phyloP scores from a whole-genome alignment of 37 sponge, comb jelly and placozoan genomes.

The Eunapius fragilis region DNA sequence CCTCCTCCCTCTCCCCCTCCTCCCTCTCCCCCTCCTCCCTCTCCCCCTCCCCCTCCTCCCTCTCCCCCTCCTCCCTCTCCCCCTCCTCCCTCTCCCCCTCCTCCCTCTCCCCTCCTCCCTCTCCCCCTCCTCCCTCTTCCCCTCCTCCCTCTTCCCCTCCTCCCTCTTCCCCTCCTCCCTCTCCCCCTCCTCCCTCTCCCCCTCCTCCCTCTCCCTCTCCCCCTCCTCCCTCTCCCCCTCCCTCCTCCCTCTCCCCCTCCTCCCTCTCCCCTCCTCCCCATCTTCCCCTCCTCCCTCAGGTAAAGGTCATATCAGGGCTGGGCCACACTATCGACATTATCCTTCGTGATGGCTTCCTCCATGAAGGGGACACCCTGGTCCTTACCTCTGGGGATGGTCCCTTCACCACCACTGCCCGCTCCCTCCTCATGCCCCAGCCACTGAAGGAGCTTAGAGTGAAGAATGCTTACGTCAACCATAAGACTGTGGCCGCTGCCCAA shows the following conservation, averaged over 20 bases:
- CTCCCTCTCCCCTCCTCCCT: too few species aligned
- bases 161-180: too few species aligned
- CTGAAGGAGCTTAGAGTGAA: conserved; percentile 94
- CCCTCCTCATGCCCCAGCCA: conserved; percentile 95
- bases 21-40: too few species aligned
- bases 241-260: background rate
- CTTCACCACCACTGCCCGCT: conserved; percentile 60
- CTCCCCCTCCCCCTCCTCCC: too few species aligned
- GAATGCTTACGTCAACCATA: conserved; percentile 90
- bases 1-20: too few species aligned
- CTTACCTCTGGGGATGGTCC: conserved; percentile 92
- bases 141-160: too few species aligned
- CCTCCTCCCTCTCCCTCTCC: too few species aligned
- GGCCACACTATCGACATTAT: conserved; percentile 97
- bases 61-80: too few species aligned
- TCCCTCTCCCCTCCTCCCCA: background rate
- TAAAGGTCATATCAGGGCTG: conserved; percentile 94
- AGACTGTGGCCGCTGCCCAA: conserved; percentile 73
- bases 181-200: too few species aligned
- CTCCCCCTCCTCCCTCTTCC: too few species aligned
- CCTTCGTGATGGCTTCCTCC: conserved; percentile 88
- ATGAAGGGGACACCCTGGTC: conserved; percentile 95
- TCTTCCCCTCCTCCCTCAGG: conserved; percentile 36
- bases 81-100: too few species aligned
- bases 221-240: background rate